These are phyloP conservation scores for Bilobella aurantiaca DNA, from an alignment of 1,140 invertebrate species.

Conservation along the genomic window DNA sequence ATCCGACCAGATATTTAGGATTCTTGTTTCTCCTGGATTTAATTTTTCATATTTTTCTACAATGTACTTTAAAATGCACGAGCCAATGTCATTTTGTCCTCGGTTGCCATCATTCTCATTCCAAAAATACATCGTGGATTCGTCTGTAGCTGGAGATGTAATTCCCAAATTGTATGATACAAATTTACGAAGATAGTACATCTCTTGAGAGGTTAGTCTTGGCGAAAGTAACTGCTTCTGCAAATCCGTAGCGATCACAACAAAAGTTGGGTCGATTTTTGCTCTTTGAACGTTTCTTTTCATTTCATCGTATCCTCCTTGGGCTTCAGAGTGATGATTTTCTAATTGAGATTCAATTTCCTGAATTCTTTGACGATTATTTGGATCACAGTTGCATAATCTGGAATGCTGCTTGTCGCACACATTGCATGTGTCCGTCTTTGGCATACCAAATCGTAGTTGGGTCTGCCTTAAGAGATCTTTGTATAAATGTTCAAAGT, in stretches of 20 bases:
- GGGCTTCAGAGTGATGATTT: background rate
- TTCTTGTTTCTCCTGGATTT: conserved; percentile 15
- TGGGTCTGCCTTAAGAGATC: background rate
- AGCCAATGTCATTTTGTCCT: conserved; percentile 24
- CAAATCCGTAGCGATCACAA: background rate
- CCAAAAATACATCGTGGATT: conserved; percentile 21
- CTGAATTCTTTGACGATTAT: background rate
- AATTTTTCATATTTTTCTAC: conserved; percentile 13
- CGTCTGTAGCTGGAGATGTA: background rate
- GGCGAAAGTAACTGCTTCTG: background rate
- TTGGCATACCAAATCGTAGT: background rate
- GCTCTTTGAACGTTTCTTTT: background rate
- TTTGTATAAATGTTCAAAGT: too few relatives aligned
- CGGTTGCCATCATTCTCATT: conserved; percentile 25
- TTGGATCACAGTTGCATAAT: background rate
- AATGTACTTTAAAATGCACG: conserved; percentile 27
- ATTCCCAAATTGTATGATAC: conserved; percentile 20
- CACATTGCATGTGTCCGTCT: conserved; percentile 1
- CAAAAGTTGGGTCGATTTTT: background rate
- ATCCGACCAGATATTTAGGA: conserved; percentile 32
- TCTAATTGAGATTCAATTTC: background rate
- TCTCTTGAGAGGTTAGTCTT: background rate
- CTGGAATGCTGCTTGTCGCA: background rate
- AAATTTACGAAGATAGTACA: conserved; percentile 14
- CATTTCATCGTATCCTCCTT: background rate